Evolutionary conservation across 2,113 vertebrate species (phyloP).

Genomic region (Oreochromis niloticus): DNA sequence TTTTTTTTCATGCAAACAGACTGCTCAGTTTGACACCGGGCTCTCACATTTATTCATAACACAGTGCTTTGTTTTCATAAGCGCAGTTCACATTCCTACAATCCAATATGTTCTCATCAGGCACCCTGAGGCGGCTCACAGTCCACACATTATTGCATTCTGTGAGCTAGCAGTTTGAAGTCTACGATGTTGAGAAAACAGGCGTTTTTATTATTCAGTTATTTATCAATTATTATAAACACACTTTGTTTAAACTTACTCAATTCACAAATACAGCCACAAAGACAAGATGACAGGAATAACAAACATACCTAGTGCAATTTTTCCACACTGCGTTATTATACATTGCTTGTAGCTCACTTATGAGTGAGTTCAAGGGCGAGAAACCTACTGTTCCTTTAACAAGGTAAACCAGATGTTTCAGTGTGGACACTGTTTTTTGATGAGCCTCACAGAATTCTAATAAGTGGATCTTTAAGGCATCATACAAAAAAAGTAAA

Average conservation of each 20-base stretch:
- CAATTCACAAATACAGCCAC: not conserved
- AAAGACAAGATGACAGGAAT: not conserved
- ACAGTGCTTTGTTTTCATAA: conserved; percentile 50
- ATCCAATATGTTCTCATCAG: conserved; percentile 65
- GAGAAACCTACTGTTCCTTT: not conserved
- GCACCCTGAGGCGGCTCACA: conserved; percentile 36
- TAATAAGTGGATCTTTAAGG: not conserved
- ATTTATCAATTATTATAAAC: not conserved
- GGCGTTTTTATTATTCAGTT: not conserved
- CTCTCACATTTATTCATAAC: conserved; percentile 53
- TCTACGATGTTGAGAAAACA: conserved; percentile 31
- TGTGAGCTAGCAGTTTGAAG: conserved; percentile 14
- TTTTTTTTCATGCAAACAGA: conserved; percentile 7
- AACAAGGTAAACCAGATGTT: not conserved
- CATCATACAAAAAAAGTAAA: not conserved
- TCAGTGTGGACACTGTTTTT: not conserved
- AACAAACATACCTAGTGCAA: not conserved
- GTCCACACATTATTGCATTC: conserved; percentile 42
- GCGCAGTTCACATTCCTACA: conserved; percentile 38
- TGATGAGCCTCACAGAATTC: not conserved
- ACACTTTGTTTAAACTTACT: not conserved
- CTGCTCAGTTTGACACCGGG: conserved; percentile 27
- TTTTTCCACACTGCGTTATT: not conserved
- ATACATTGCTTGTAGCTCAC: not conserved
- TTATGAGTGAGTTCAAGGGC: not conserved